These are phyloP conservation scores for Linnaemya tessellans DNA, from an alignment of 2,888 invertebrate genomes.

Conservation along the genomic window DNA sequence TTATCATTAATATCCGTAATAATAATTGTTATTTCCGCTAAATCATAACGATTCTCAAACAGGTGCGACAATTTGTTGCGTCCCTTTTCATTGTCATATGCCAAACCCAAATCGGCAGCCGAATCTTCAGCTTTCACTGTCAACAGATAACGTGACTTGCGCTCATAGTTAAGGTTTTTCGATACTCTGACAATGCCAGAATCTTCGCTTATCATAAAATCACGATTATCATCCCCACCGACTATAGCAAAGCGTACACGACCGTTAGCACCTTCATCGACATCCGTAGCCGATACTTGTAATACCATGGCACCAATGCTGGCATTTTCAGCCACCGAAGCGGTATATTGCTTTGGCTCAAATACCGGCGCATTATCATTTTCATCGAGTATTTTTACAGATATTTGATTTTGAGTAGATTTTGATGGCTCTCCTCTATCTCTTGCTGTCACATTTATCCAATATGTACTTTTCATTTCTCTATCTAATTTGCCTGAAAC, in stretches of 20 bases:
- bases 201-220: constrained; percentile 96
- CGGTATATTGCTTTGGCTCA: constrained; percentile 94
- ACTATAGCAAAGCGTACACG: constrained; percentile 95
- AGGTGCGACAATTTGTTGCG: constrained; percentile 55
- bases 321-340: constrained; percentile 96
- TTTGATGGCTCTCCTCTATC: constrained; percentile 94
- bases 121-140: constrained; percentile 95
- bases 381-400: constrained; percentile 91
- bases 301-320: constrained; percentile 95
- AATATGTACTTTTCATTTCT: constrained; percentile 90
- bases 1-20: constrained; percentile 97
- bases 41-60: constrained; percentile 87
- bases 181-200: constrained; percentile 95
- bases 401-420: constrained; percentile 87
- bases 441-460: constrained; percentile 90
- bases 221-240: constrained; percentile 94
- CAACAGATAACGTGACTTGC: constrained; percentile 92
- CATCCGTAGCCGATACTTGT: constrained; percentile 94
- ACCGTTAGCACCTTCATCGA: constrained; percentile 95
- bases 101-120: constrained; percentile 86
- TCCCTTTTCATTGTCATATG: constrained; percentile 62
- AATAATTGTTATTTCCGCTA: constrained; percentile 91
- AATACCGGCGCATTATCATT: constrained; percentile 96
- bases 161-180: constrained; percentile 96
- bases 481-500: constrained; percentile 94